Evolutionary conservation across 2,113 vertebrate species (phyloP), one percentile per base, ranked within the genome.

Genomic region (Atrichornis clamosus): DNA sequence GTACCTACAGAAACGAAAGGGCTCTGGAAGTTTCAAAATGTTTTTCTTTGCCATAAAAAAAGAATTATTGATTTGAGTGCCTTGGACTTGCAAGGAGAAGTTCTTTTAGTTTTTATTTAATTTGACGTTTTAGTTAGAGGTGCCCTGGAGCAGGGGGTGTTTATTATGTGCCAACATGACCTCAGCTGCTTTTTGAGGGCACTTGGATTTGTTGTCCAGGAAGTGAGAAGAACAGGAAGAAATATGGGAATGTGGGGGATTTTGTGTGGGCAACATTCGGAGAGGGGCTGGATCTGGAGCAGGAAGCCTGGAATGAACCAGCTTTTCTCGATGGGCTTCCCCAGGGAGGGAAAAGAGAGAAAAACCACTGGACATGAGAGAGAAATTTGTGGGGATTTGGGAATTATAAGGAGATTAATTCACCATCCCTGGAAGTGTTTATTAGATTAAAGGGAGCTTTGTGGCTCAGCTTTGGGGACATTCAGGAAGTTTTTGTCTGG

Each of bases 191-290:
- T 81, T 47, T 26, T 32, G 69, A 30, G 44, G 81, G n/a, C 3
- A 6, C n/a, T 2, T 15, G 20, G 7, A 2, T 44, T 58, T 67
- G 28, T 13, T 33, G 22, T 39, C 52, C 5, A 7, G 63, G 32
- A 65, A 56, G 22, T 4, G 26, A 76, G 67, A 21, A 30, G 46
- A 47, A 33, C 0, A 16, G 44, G 23, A 10, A 42, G 62, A 76
- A 59, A 33, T 0, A 0, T 2, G 67, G 79, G 62, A 39, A 37
- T 0, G 1, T 8, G 59, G 6, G 7, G 18, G 33, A 11, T 32
- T 68, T 42, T 1, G 26, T 5, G 47, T 13, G 79, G 37, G 63
- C 44, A 64, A 9, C 6, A 3, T 11, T 22, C 4, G 1, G 46
- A 2, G 1, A 2, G 22, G 11, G 72, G 26, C 30, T 56, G 14